These are phyloP conservation scores for Mesorhabditis spiculigera DNA, from an alignment of 2,888 invertebrate species.

Conservation along the genomic window DNA sequence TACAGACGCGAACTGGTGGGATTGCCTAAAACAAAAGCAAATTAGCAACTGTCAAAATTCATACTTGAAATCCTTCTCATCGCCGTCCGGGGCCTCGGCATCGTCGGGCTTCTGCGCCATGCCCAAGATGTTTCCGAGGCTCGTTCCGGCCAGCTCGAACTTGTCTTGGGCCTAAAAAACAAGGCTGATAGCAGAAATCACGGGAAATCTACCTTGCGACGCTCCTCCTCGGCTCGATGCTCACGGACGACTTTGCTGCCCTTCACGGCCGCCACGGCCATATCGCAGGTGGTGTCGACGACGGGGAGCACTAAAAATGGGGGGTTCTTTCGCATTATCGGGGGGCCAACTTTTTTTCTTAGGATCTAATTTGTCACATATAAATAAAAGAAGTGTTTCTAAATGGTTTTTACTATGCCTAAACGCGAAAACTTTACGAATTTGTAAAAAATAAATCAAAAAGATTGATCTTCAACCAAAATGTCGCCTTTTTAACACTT, in stretches of 20 bases:
- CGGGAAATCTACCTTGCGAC: conserved; percentile 70
- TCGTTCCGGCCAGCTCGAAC: conserved; percentile 96
- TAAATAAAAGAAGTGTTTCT: no score
- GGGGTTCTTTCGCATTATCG: no score
- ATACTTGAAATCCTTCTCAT: conserved; percentile 28
- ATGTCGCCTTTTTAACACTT: no score
- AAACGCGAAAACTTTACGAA: no score
- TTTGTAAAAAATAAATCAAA: no score
- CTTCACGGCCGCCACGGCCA: conserved; percentile 91
- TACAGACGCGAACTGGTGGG: conserved; percentile 93
- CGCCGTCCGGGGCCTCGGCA: conserved; percentile 57
- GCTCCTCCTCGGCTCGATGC: conserved; percentile 90
- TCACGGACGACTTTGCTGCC: conserved; percentile 85
- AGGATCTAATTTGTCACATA: no score
- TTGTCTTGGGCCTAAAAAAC: conserved; percentile 74
- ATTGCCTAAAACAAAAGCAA: conserved; percentile 75
- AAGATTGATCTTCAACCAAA: no score
- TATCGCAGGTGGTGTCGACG: conserved; percentile 88
- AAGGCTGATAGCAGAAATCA: background rate
- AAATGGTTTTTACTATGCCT: no score
- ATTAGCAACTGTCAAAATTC: conserved; percentile 10
- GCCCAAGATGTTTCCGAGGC: conserved; percentile 93
- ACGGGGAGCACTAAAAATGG: conserved; percentile 33
- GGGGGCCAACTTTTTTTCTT: no score
- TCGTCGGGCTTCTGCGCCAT: conserved; percentile 75